Evolutionary conservation across 2,797 vertebrate genomes (phyloP), one percentile per base, ranked within the genome.

Genomic region (Malacoctenus gilli): DNA sequence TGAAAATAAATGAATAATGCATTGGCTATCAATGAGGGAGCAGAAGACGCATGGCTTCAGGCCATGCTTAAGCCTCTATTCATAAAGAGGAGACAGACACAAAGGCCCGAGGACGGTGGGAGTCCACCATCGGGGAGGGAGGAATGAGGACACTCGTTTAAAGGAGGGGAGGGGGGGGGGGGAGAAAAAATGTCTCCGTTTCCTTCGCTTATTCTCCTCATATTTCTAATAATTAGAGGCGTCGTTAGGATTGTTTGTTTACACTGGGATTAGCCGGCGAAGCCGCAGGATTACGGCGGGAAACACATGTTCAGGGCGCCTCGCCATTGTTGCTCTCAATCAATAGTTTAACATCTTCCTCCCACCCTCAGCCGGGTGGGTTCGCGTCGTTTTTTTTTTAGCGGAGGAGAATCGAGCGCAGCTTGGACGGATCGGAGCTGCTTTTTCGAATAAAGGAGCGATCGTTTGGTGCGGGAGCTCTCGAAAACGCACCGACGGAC

Each of bases 1-100:
- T 84, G 84, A 87, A 90, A 88, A 90, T 89, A 87, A 88, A 91
- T 92, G 90, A 92, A 92, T 92, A 87, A 91, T 92, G 89, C 88
- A 91, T 89, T 83, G 84, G 82, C 84, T 84, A 89, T 91, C 89
- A 91, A 89, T 89, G 89, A 90, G 85, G 85, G 87, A 85, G 83
- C 85, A 85, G 83, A 85, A 87, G 86, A 89, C 64, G 73, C 89
- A 88, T 88, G 74, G 89, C 90, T 89, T 76, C 77, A 65, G 90
- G 90, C 90, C 84, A 90, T 85, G 72, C 85, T 76, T 91, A 90
- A 91, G 89, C 88, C 86, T 80, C 87, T 89, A 90, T 91, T 90
- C 90, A 90, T 87, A 69, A 84, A 85, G 80, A 79, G 67, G 70
- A 89, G 88, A 84, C 88, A 90, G 89, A 90, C 89, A 91, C 89